phyloP scores from a whole-genome alignment of 2,888 invertebrate genomes.

The Achlya flavicornis region DNA sequence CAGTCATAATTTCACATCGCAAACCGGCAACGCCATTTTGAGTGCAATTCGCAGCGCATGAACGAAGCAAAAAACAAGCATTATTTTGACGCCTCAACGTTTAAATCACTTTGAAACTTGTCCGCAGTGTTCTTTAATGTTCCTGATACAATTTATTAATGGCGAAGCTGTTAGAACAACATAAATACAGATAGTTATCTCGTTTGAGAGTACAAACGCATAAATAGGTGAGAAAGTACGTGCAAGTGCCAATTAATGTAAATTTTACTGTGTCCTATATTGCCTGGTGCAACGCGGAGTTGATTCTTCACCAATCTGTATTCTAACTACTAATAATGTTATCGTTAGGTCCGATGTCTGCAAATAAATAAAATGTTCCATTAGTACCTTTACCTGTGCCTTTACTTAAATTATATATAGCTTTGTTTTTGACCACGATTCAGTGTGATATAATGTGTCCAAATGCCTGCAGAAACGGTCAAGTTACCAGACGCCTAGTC shows the following conservation, averaged over 20 bases:
- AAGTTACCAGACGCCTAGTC: too few relatives aligned
- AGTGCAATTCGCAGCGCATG: constrained; percentile 29
- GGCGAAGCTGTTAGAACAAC: constrained; percentile 22
- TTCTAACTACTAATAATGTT: background rate
- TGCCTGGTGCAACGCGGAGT: constrained; percentile 16
- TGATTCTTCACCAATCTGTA: constrained; percentile 26
- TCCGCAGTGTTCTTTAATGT: constrained; percentile 36
- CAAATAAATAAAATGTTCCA: background rate
- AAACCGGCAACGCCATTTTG: constrained; percentile 19
- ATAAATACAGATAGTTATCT: constrained; percentile 25
- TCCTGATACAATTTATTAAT: constrained; percentile 38
- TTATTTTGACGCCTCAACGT: constrained; percentile 40
- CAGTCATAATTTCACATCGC: constrained; percentile 15
- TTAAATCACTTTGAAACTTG: constrained; percentile 30
- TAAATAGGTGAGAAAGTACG: constrained; percentile 26
- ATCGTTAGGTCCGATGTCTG: background rate
- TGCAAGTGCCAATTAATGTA: constrained; percentile 40
- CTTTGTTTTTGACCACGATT: too few relatives aligned
- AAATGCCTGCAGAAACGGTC: too few relatives aligned
- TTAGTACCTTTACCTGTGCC: too few relatives aligned
- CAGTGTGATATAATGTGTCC: too few relatives aligned
- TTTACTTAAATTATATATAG: too few relatives aligned
- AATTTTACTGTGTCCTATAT: constrained; percentile 38
- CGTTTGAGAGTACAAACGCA: constrained; percentile 25
- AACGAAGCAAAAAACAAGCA: constrained; percentile 28